phyloP scores from a whole-genome alignment of 92 coral and sea anemone genomes.

The Umimayanthus chanpuru region DNA sequence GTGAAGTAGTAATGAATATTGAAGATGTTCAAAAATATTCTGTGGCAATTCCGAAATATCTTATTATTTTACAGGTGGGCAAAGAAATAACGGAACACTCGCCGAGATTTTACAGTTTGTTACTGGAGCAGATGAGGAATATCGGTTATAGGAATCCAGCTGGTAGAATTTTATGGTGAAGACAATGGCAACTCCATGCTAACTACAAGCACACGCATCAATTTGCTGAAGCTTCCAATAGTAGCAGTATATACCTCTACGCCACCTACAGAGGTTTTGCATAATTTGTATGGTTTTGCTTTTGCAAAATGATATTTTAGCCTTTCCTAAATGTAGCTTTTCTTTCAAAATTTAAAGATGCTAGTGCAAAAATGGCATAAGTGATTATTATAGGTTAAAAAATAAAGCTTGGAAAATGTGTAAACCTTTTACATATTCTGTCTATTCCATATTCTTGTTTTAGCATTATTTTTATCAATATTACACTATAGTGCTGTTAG shows the following conservation, averaged over 20 bases:
- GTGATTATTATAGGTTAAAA: too few species aligned
- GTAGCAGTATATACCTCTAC: conserved; percentile 41
- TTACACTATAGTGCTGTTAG: too few species aligned
- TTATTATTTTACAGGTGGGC: conserved; percentile 51
- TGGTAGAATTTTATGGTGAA: conserved; percentile 36
- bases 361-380: too few species aligned
- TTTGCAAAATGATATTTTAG: conserved; percentile 56
- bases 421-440: too few species aligned
- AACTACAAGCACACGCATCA: conserved; percentile 64
- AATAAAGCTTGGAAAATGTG: too few species aligned
- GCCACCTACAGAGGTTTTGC: conserved; percentile 45
- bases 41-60: not conserved
- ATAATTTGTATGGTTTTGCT: conserved; percentile 55
- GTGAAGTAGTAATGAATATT: not conserved
- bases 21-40: not conserved
- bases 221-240: conserved; percentile 51
- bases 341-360: too few species aligned
- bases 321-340: not conserved
- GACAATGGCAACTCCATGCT: conserved; percentile 45
- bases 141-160: conserved; percentile 56
- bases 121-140: conserved; percentile 58
- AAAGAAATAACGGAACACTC: conserved; percentile 54
- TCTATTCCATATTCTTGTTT: too few species aligned
- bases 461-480: too few species aligned
- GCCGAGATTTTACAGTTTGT: conserved; percentile 53